phyloP scores from a whole-genome alignment of 2,888 invertebrate genomes.

The Linyphia triangularis region DNA sequence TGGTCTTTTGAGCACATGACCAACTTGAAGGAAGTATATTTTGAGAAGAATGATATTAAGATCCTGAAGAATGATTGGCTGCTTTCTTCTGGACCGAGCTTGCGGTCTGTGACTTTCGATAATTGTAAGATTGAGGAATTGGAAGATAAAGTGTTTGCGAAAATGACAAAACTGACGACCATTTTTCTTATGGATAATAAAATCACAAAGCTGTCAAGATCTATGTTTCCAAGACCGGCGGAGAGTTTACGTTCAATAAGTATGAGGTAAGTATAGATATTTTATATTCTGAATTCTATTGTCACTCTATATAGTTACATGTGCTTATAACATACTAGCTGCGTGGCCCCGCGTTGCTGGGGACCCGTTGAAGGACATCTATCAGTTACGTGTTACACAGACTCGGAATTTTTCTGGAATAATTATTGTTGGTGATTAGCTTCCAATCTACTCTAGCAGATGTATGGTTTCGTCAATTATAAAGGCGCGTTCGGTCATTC shows the following conservation, averaged over 20 bases:
- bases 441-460: too few species aligned
- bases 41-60: constrained; percentile 53
- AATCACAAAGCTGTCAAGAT: constrained; percentile 25
- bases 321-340: too few species aligned
- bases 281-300: too few species aligned
- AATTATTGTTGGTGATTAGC: too few species aligned
- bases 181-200: constrained; percentile 59
- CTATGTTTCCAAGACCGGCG: constrained; percentile 65
- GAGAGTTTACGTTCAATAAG: constrained; percentile 44
- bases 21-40: constrained; percentile 47
- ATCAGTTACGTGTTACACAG: too few species aligned
- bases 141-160: constrained; percentile 61
- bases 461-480: too few species aligned
- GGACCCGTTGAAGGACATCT: too few species aligned
- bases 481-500: too few species aligned
- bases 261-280: constrained; percentile 48
- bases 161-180: constrained; percentile 33
- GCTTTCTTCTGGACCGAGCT: constrained; percentile 21
- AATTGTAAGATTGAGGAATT: constrained; percentile 50
- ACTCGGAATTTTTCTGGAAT: too few species aligned
- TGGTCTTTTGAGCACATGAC: constrained; percentile 44
- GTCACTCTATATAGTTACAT: too few species aligned
- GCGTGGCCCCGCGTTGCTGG: too few species aligned
- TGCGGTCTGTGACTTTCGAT: constrained; percentile 58
- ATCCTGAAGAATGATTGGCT: constrained; percentile 58